Conservation (phyloP, 1,140 invertebrate species). For the Zaprionus gabonicus region DNA sequence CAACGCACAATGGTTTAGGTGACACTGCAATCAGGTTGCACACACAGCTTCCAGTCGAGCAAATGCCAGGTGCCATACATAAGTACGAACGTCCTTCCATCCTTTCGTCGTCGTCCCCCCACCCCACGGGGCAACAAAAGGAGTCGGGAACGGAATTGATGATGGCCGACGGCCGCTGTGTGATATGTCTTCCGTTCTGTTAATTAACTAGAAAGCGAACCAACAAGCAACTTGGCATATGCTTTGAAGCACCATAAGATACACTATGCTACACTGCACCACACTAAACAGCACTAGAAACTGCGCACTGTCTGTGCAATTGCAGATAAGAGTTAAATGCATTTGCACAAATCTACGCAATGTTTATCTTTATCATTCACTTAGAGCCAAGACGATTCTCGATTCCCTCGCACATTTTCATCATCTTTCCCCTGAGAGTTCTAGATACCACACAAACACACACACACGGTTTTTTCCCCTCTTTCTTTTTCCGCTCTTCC, state of each 20-base stretch:
- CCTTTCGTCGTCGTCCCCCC: neutral
- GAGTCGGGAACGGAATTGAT: slow-evolving; percentile 30
- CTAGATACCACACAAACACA: neutral
- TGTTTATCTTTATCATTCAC: slow-evolving; percentile 9
- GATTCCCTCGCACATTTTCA: slow-evolving; percentile 14
- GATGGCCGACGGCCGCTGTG: slow-evolving; percentile 3
- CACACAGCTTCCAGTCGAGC: slow-evolving; percentile 19
- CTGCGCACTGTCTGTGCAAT: neutral
- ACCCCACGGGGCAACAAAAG: slow-evolving; percentile 12
- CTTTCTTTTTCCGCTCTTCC: neutral
- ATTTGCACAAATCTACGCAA: slow-evolving; percentile 5
- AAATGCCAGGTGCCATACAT: slow-evolving; percentile 12
- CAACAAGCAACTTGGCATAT: slow-evolving; percentile 12
- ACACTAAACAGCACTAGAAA: neutral
- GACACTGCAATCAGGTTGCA: slow-evolving; percentile 70
- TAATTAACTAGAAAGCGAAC: slow-evolving; percentile 46
- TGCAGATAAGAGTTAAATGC: slow-evolving; percentile 4
- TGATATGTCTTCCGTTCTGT: slow-evolving; percentile 21
- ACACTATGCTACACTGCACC: neutral
- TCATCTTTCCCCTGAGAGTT: slow-evolving; percentile 23
- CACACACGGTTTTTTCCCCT: neutral
- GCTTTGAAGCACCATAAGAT: slow-evolving; percentile 21
- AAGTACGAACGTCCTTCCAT: neutral
- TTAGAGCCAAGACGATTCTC: slow-evolving; percentile 2
- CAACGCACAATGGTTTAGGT: slow-evolving; percentile 72